Percentiles rank a stretch among this genome's conserved stretches.
Conservation (phyloP, 2,113 vertebrate genomes). For the Rhynchopsitta pachyrhyncha region DNA sequence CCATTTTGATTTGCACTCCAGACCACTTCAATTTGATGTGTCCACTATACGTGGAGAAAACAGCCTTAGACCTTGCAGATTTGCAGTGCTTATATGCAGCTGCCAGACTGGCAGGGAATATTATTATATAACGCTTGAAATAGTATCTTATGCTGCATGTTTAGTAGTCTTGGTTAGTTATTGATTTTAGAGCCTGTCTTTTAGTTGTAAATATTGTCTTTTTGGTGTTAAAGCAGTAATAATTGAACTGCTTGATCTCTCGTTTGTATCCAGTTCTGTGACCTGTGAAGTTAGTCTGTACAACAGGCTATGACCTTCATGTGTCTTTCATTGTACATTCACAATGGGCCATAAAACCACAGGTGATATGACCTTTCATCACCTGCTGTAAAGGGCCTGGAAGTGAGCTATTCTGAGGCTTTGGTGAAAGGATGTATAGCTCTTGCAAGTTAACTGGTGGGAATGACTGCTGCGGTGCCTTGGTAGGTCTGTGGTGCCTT, state of each 20-base stretch:
- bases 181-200: neutral
- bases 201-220: neutral
- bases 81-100: neutral
- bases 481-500: neutral
- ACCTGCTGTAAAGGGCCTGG: neutral
- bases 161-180: neutral
- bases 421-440: neutral
- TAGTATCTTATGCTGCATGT: neutral
- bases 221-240: neutral
- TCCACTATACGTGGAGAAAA: neutral
- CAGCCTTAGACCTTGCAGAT: neutral
- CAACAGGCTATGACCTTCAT: neutral
- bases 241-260: neutral
- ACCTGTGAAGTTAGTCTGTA: neutral
- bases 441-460: neutral
- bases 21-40: neutral
- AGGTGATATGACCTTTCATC: neutral
- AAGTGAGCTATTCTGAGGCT: neutral
- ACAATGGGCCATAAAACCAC: neutral
- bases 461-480: neutral
- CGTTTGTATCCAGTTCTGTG: neutral
- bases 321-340: neutral
- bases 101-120: neutral
- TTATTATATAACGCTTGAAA: neutral
- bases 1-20: neutral